Evolutionary conservation across 2,888 invertebrate genomes (phyloP).

Genomic region (Panopea generosa): DNA sequence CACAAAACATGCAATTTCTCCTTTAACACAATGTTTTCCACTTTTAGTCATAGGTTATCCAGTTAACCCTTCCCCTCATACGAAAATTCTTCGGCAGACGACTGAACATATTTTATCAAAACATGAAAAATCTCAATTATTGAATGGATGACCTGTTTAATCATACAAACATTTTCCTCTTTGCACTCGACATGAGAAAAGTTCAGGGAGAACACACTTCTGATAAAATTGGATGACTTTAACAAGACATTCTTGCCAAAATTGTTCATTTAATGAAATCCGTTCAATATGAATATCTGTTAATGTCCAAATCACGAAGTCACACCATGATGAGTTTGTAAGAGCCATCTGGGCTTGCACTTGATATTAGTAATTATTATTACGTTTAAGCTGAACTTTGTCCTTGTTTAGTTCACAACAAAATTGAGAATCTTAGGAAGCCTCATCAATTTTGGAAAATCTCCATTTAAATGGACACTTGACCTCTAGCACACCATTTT

Average conservation of each 20-base stretch:
- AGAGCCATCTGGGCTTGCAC: conserved; percentile 41
- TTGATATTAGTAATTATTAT: conserved; percentile 35
- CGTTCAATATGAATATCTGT: conserved; percentile 25
- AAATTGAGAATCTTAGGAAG: conserved; percentile 8
- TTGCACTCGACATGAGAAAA: conserved; percentile 25
- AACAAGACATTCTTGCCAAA: conserved; percentile 17
- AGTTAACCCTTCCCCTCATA: no score
- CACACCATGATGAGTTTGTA: conserved; percentile 33
- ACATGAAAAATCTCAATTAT: no score
- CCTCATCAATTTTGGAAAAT: background rate
- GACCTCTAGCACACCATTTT: conserved; percentile 29
- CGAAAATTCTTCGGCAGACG: no score
- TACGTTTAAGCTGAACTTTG: conserved; percentile 17
- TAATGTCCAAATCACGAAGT: conserved; percentile 29
- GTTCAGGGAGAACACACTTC: conserved; percentile 25
- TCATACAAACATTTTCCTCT: conserved; percentile 6
- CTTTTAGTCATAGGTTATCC: no score
- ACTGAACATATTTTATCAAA: no score
- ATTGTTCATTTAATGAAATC: conserved; percentile 29
- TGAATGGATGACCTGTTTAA: background rate
- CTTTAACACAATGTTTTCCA: no score
- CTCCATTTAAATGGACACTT: conserved; percentile 40
- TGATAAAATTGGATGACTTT: conserved; percentile 33
- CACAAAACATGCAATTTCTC: no score
- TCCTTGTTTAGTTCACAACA: conserved; percentile 22